phyloP scores from a whole-genome alignment of 2,797 vertebrate genomes.

The Oreortyx pictus region DNA sequence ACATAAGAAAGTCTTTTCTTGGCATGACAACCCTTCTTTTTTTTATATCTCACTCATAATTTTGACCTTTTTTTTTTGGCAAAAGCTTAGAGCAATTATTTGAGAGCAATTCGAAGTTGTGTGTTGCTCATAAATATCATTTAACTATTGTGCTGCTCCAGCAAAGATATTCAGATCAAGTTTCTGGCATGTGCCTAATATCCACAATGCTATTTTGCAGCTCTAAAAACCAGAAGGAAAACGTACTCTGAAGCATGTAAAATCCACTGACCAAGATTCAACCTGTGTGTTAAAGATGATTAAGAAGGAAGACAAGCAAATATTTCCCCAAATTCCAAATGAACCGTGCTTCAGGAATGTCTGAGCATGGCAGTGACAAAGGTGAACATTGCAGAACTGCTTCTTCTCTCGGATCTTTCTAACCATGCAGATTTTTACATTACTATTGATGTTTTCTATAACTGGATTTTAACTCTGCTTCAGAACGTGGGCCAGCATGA shows the following conservation, averaged over 20 bases:
- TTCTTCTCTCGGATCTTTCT: not conserved
- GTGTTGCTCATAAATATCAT: not conserved
- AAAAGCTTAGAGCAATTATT: not conserved
- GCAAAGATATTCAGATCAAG: not conserved
- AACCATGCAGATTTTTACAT: not conserved
- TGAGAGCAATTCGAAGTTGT: not conserved
- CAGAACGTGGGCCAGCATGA: not conserved
- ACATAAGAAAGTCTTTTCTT: not conserved
- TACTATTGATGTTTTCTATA: not conserved
- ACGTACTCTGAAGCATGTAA: not conserved
- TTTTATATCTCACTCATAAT: not conserved
- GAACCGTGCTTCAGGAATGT: not conserved
- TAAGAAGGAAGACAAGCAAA: not conserved
- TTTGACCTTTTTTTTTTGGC: not conserved
- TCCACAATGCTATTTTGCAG: not conserved
- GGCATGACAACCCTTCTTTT: not conserved
- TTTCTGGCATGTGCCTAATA: constrained; percentile 21
- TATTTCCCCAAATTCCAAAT: not conserved
- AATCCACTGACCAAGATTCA: not conserved
- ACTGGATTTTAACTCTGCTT: not conserved
- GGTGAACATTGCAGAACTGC: not conserved
- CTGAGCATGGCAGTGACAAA: not conserved
- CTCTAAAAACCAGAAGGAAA: not conserved
- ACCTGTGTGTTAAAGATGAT: not conserved
- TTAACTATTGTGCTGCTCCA: not conserved